Evolutionary conservation across 2,888 invertebrate genomes (phyloP), one percentile per base, ranked within the genome.

Genomic region (Rhorus exstirpatorius): DNA sequence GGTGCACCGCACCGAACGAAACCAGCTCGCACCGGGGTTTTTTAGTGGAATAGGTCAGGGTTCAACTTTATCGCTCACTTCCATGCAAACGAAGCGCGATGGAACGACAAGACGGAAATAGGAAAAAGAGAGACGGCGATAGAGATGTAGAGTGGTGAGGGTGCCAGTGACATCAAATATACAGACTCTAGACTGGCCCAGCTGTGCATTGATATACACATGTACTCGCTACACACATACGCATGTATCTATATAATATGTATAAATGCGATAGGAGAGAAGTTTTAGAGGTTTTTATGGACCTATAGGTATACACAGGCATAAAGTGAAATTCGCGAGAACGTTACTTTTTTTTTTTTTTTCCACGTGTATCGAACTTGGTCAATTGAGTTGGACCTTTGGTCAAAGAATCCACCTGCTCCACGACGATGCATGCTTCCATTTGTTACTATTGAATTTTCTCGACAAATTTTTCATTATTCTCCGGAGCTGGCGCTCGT

Each of bases 41-140:
- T 89, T 87, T 81, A 83, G 82, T 71, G 60, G 85, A 83, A 86
- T 86, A 87, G 88, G 88, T 89, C 88, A 89, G 88, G 86, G 87
- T 88, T 89, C 86, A 88, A 84, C 82, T 81, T 83, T 83, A 79
- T 75, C 74, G 70, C 75, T 83, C 85, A 70, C 84, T 83, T 68
- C 83, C 77, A 71, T 79, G 79, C 80, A 87, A 89, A 86, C 86
- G 77, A 84, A 82, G 83, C 81, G 75, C 74, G 81, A 41, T 65
- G 67, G 72, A 78, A 63, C 63, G 58, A 72, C 51, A 67, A 68
- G 19, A 55, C 55, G 53, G 24, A 35, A 19, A 35, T 65, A 26
- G 3, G 24, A 55, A 4, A 6, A 7, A 41, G 19, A 51, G 17
- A 35, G 41, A 35, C 35, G 14, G 44, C 3, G 44, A 53, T 14